Evolutionary conservation across 2,888 invertebrate genomes (phyloP).

Genomic region (Rhagonycha lutea): DNA sequence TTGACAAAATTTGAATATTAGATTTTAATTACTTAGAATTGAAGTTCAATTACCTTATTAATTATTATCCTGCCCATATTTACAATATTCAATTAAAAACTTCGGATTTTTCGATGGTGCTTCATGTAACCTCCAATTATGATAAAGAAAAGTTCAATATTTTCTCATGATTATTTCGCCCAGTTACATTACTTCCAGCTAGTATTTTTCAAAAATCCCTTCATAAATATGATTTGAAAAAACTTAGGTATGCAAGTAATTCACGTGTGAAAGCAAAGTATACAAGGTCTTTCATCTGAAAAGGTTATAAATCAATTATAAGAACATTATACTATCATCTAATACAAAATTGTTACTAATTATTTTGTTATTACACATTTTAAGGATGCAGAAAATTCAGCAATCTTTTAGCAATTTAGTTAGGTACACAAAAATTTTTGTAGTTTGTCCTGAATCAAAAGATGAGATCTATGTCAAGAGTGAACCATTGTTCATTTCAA

Average conservation of each 20-base stretch:
- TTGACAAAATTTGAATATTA: background rate
- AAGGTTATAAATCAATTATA: background rate
- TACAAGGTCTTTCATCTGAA: background rate
- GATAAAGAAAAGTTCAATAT: too few species aligned
- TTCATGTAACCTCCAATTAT: too few species aligned
- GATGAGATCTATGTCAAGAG: conserved; percentile 15
- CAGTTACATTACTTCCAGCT: too few species aligned
- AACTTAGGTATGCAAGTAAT: background rate
- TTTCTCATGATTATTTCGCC: too few species aligned
- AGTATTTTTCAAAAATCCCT: background rate
- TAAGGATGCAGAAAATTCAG: conserved; percentile 3
- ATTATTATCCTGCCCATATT: too few species aligned
- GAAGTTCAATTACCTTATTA: too few species aligned
- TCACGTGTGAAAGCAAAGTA: background rate
- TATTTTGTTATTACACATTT: background rate
- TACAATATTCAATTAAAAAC: too few species aligned
- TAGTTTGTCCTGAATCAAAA: conserved; percentile 3
- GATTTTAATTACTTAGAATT: background rate
- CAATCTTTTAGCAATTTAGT: background rate
- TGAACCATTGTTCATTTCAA: conserved; percentile 1
- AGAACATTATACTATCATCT: background rate
- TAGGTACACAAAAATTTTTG: background rate
- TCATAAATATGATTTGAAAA: background rate
- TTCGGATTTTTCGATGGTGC: too few species aligned
- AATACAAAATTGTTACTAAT: background rate